These are phyloP conservation scores for Podilymbus podiceps DNA, from an alignment of 2,113 vertebrate species.

Conservation along the genomic window DNA sequence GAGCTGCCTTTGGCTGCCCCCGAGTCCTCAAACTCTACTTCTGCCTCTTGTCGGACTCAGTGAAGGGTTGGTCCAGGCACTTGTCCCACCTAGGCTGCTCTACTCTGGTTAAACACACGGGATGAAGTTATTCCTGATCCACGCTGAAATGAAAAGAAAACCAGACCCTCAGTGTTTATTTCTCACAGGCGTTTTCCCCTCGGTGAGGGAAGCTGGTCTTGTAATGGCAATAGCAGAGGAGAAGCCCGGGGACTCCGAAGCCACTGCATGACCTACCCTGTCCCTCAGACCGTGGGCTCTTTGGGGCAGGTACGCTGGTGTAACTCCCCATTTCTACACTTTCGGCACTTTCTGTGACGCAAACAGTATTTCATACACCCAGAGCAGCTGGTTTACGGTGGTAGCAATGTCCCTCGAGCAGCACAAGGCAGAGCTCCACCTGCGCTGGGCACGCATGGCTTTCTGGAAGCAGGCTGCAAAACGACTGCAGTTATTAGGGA, in stretches of 20 bases:
- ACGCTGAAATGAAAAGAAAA: neutral
- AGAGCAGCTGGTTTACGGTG: neutral
- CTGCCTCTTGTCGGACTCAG: rapidly evolving
- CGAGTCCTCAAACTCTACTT: rapidly evolving
- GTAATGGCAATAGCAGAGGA: neutral
- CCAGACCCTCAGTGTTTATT: neutral
- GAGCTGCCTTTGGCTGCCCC: neutral
- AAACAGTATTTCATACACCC: too few species aligned
- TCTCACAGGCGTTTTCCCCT: neutral
- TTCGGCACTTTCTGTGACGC: neutral
- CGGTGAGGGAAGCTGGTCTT: neutral
- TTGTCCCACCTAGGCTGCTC: neutral
- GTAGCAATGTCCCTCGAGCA: neutral
- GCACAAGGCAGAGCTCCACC: neutral
- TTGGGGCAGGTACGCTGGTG: neutral
- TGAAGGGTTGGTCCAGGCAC: neutral
- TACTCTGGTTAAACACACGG: neutral
- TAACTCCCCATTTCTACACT: neutral
- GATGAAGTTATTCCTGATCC: neutral
- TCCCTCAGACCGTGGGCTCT: rapidly evolving
- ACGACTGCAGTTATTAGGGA: rapidly evolving
- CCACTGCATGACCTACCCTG: neutral
- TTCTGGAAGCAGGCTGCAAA: neutral
- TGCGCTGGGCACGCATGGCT: neutral
- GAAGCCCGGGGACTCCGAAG: neutral